phyloP scores from a whole-genome alignment of 2,113 vertebrate genomes.

The Zingel zingel region DNA sequence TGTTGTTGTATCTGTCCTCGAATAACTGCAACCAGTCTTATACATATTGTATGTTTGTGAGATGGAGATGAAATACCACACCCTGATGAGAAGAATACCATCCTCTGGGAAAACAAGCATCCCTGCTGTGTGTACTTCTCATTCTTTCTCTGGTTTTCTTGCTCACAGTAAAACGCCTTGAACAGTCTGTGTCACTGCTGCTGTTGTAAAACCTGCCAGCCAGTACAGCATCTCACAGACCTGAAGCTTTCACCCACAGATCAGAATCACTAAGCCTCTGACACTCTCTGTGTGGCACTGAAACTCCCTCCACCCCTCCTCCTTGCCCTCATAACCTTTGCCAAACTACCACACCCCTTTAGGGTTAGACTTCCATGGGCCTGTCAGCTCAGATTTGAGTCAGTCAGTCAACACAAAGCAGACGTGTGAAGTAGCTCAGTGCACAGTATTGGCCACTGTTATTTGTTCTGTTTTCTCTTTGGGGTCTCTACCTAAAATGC shows the following conservation, averaged over 20 bases:
- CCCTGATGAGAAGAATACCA: slow-evolving; percentile 34
- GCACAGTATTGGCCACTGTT: slow-evolving; percentile 18
- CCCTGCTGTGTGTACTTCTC: slow-evolving; percentile 32
- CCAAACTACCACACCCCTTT: slow-evolving; percentile 57
- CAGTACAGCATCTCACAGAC: slow-evolving; percentile 35
- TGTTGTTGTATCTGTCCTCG: slow-evolving; percentile 23
- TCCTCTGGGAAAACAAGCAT: slow-evolving; percentile 44
- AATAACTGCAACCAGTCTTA: slow-evolving; percentile 34
- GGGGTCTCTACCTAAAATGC: slow-evolving; percentile 40
- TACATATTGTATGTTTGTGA: slow-evolving; percentile 50
- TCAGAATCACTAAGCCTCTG: slow-evolving; percentile 39
- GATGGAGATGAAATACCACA: slow-evolving; percentile 52
- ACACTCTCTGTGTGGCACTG: slow-evolving; percentile 41
- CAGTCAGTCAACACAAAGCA: slow-evolving; percentile 58
- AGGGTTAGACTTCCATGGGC: slow-evolving; percentile 54
- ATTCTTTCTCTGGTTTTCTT: slow-evolving; percentile 36
- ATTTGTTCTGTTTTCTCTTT: slow-evolving; percentile 32
- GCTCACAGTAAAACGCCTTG: slow-evolving; percentile 43
- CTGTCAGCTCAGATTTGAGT: slow-evolving; percentile 74
- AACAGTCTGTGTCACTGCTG: slow-evolving; percentile 57
- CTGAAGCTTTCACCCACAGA: slow-evolving; percentile 67
- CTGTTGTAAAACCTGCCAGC: slow-evolving; percentile 56
- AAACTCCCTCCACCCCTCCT: not conserved
- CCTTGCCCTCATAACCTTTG: slow-evolving; percentile 15
- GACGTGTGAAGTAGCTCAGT: slow-evolving; percentile 28